A percentile compares a stretch with the other conserved stretches of the same genome.
Conservation (phyloP, 2,888 invertebrate genomes). For the Napeogenes sylphis region DNA sequence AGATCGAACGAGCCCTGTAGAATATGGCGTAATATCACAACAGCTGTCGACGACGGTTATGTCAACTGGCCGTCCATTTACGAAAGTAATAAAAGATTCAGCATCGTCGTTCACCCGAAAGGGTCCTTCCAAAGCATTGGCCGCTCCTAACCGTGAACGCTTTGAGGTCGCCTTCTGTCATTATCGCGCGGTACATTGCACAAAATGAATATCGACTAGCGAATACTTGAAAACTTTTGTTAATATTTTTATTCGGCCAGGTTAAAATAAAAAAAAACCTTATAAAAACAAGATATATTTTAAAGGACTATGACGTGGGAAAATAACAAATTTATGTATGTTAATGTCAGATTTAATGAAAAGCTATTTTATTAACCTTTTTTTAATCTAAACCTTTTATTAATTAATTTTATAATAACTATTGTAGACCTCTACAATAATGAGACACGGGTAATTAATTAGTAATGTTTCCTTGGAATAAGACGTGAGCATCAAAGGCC, state of each 20-base stretch:
- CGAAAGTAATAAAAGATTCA: conserved; percentile 77
- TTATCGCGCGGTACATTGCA: conserved; percentile 58
- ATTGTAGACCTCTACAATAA: too few relatives aligned
- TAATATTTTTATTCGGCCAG: not conserved
- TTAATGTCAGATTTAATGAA: too few relatives aligned
- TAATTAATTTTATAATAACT: too few relatives aligned
- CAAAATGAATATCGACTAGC: conserved; percentile 45
- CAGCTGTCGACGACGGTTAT: conserved; percentile 74
- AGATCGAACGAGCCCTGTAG: conserved; percentile 50
- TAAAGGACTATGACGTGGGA: too few relatives aligned
- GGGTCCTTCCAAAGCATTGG: conserved; percentile 60
- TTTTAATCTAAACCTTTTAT: too few relatives aligned
- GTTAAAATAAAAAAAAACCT: not conserved
- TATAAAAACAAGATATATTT: not conserved
- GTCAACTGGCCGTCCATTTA: conserved; percentile 74
- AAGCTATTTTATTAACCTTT: too few relatives aligned
- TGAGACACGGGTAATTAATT: too few relatives aligned
- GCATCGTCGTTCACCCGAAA: conserved; percentile 67
- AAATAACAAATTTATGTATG: too few relatives aligned
- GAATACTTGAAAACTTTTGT: conserved; percentile 12
- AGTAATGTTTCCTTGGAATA: too few relatives aligned
- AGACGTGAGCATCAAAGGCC: too few relatives aligned
- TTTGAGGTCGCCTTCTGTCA: conserved; percentile 54
- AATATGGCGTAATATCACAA: conserved; percentile 73
- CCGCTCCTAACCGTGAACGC: conserved; percentile 48